phyloP scores from a whole-genome alignment of 2,888 invertebrate species.

The Ferrisia virgata region DNA sequence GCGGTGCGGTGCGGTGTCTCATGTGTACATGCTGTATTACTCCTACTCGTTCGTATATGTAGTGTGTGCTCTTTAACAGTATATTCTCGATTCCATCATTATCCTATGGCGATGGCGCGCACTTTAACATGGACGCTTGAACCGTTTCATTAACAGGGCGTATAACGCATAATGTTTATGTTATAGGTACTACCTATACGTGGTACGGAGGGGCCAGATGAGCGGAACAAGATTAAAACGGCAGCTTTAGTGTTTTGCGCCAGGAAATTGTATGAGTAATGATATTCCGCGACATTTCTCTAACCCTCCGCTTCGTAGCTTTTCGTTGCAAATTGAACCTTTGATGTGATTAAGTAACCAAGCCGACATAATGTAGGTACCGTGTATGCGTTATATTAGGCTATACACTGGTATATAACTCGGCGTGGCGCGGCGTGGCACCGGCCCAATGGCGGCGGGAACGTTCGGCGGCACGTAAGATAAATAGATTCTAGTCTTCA shows the following conservation, averaged over 20 bases:
- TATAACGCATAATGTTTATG: conserved; percentile 33
- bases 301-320: background rate
- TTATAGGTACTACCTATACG: background rate
- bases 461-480: conserved; percentile 21
- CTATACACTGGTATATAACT: background rate
- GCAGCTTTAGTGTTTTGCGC: background rate
- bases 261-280: conserved; percentile 41
- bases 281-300: conserved; percentile 39
- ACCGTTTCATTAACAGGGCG: conserved; percentile 8
- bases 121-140: conserved; percentile 5
- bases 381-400: conserved; percentile 16
- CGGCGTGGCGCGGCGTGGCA: background rate
- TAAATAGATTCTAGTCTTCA: conserved; percentile 30
- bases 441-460: too few species aligned
- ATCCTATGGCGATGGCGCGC: conserved; percentile 5
- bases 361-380: conserved; percentile 24
- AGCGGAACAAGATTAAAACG: conserved; percentile 30
- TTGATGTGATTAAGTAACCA: conserved; percentile 40
- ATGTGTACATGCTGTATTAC: too few species aligned
- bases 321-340: conserved; percentile 31
- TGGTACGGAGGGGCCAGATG: background rate
- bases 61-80: background rate
- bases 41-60: too few species aligned
- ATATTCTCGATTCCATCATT: conserved; percentile 6
- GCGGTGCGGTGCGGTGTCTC: too few species aligned